A percentile compares a stretch with the other conserved stretches of the same genome.
Evolutionary conservation across 2,888 invertebrate genomes (phyloP).

Genomic region (Dasypogon diadema): DNA sequence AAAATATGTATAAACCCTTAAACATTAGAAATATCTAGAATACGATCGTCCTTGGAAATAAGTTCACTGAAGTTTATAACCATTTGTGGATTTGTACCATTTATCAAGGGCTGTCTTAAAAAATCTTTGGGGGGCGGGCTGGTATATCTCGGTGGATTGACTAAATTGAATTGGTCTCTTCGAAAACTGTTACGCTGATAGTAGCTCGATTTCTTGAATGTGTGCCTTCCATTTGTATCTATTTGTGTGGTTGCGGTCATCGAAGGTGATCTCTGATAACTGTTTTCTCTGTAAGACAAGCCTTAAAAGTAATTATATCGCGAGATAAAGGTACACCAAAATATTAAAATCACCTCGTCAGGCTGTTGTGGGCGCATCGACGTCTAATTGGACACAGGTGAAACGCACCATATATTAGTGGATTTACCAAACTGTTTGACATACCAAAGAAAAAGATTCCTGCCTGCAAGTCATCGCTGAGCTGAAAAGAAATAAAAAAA

Average conservation of each 20-base stretch:
- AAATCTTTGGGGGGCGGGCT: slow-evolving; percentile 44
- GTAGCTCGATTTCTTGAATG: slow-evolving; percentile 55
- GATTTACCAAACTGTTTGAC: slow-evolving; percentile 88
- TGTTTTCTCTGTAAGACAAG: slow-evolving; percentile 63
- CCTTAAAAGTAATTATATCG: slow-evolving; percentile 39
- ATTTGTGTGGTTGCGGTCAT: slow-evolving; percentile 68
- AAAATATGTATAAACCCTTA: slow-evolving; percentile 47
- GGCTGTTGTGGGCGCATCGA: slow-evolving; percentile 63
- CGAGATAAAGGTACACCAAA: background rate
- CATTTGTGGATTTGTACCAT: slow-evolving; percentile 46
- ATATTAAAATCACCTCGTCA: slow-evolving; percentile 63
- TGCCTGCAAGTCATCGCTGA: slow-evolving; percentile 77
- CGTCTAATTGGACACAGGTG: slow-evolving; percentile 79
- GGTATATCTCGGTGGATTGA: slow-evolving; percentile 41
- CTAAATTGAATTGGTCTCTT: slow-evolving; percentile 50
- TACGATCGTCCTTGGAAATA: slow-evolving; percentile 29
- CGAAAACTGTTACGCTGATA: slow-evolving; percentile 50
- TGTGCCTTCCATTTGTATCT: slow-evolving; percentile 63
- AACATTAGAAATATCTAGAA: slow-evolving; percentile 54
- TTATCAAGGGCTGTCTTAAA: slow-evolving; percentile 29
- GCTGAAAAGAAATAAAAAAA: slow-evolving; percentile 68
- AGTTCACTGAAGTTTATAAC: slow-evolving; percentile 50
- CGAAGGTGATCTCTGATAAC: slow-evolving; percentile 64
- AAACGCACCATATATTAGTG: slow-evolving; percentile 89
- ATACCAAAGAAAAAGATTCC: slow-evolving; percentile 88